A percentile compares a stretch with the other conserved stretches of the same genome.
Evolutionary conservation across 1,140 invertebrate genomes (phyloP).

Genomic region (Philotrypesis tridentata): DNA sequence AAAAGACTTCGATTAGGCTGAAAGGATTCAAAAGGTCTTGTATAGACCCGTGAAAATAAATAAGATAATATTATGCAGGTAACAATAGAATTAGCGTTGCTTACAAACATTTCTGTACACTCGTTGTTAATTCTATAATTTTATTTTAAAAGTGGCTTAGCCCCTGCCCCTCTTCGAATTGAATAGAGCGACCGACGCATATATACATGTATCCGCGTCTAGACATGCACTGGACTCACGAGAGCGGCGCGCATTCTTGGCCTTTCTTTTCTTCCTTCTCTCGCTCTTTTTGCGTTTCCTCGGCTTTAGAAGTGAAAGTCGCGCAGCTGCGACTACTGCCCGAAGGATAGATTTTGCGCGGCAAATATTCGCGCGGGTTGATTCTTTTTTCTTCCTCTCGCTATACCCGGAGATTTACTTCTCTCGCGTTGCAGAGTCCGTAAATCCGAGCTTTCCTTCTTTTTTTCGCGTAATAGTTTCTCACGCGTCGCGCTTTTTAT

Average conservation of each 20-base stretch:
- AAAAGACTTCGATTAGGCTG: too few species aligned
- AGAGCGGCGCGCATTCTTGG: not conserved
- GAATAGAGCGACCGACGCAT: not conserved
- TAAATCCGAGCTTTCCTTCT: not conserved
- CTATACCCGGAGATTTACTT: not conserved
- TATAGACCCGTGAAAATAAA: too few species aligned
- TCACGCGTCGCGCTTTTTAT: not conserved
- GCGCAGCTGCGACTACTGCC: not conserved
- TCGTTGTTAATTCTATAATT: too few species aligned
- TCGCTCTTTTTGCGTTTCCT: not conserved
- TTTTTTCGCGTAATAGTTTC: not conserved
- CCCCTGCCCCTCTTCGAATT: too few species aligned
- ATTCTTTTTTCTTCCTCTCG: not conserved
- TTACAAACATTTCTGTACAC: too few species aligned
- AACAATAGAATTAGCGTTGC: too few species aligned
- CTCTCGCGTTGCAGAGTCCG: not conserved
- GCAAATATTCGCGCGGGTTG: not conserved
- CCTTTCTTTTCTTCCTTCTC: not conserved
- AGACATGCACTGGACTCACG: not conserved
- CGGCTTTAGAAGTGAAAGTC: conserved; percentile 29
- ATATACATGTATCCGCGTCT: not conserved
- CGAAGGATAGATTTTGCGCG: conserved; percentile 27
- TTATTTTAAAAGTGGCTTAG: too few species aligned
- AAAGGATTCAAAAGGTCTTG: too few species aligned
- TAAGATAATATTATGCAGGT: too few species aligned